Evolutionary conservation across 2,888 invertebrate genomes (phyloP), one percentile per base, ranked within the genome.

Genomic region (Ectobius pallidus): DNA sequence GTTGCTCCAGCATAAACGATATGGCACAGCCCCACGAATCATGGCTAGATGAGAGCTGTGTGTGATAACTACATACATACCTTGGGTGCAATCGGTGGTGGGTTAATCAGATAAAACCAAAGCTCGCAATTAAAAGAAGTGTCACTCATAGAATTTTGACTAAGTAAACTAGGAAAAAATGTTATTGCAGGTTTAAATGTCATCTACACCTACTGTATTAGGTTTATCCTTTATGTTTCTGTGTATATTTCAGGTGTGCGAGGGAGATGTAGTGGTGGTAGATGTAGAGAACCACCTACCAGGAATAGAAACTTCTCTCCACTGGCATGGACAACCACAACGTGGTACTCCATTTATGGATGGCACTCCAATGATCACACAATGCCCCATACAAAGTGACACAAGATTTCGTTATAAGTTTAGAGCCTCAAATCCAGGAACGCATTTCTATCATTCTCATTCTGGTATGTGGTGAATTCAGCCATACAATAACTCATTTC

Each of bases 251-350:
- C 74, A 78, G 78, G 77, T 78, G 3, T 79, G 79, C 39, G 71
- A 61, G 46, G 55, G 63, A 20, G 86, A 86, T 78, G 82, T 81
- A 27, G 78, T 86, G 3, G 80, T 84, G 3, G 84, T 85, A n/a
- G 84, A 85, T 74, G 83, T 86, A 9, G 77, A 81, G 69, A 86
- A 86, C 78, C 78, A 81, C 39, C 75, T 86, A 58, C 82, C 82
- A 1, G 82, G 83, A 1, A 82, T 83, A 73, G 83, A 83, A 7
- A 81, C 84, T 14, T 81, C 83, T 16, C 80, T 87, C 27, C 87
- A 87, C 78, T 87, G 86, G 86, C 84, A 86, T 76, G 87, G 87
- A 7, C 81, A 83, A 73, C 79, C 79, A 63, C 82, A 82, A 77
- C 77, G 74, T 49, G 81, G 79, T 52, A 81, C 83, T 4, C 82